These are phyloP conservation scores for Tiphia femorata DNA, from an alignment of 2,888 invertebrate genomes.

Conservation along the genomic window DNA sequence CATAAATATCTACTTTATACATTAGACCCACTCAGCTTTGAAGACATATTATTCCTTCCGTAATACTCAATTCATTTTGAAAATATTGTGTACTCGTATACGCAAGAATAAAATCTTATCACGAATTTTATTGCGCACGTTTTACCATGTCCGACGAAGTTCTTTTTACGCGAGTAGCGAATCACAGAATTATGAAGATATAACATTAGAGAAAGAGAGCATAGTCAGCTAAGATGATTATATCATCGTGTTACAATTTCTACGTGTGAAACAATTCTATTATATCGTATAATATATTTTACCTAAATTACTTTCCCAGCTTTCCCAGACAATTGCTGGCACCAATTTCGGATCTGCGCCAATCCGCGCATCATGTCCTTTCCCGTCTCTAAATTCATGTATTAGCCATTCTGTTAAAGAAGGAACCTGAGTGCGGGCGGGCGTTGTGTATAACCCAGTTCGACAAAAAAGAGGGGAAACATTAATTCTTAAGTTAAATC, in stretches of 20 bases:
- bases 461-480: not conserved
- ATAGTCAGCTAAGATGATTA: too few species aligned
- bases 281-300: not conserved
- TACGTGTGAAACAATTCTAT: not conserved
- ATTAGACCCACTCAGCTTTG: too few species aligned
- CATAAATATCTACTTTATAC: too few species aligned
- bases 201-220: too few species aligned
- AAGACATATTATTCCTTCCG: not conserved
- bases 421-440: conserved; percentile 60
- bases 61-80: too few species aligned
- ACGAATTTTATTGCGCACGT: too few species aligned
- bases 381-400: conserved; percentile 58
- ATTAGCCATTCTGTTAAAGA: conserved; percentile 79
- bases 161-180: too few species aligned
- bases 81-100: too few species aligned
- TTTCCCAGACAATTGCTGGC: conserved; percentile 77
- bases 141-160: too few species aligned
- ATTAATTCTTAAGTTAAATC: not conserved
- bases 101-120: too few species aligned
- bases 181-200: too few species aligned
- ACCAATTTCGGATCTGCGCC: conserved; percentile 83
- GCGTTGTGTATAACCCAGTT: not conserved
- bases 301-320: conserved; percentile 73
- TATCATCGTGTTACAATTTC: too few species aligned
- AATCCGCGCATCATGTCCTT: conserved; percentile 73